A percentile compares a stretch with the other conserved stretches of the same genome.
These are phyloP conservation scores for Polyommatus icarus DNA, from an alignment of 2,888 invertebrate species.

Conservation along the genomic window DNA sequence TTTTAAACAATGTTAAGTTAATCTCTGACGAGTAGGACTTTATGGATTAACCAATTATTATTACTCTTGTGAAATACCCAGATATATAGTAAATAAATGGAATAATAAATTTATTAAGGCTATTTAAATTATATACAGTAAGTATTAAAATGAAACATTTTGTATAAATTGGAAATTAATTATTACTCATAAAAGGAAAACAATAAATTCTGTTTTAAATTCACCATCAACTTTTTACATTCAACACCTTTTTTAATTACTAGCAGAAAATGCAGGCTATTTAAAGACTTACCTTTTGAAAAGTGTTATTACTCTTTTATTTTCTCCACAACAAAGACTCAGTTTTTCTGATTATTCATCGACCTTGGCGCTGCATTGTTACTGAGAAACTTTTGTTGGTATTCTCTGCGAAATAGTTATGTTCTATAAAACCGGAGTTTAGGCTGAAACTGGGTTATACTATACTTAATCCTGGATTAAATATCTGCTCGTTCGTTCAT, in stretches of 20 bases:
- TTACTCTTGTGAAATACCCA: no score
- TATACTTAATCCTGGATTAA: not conserved
- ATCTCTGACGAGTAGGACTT: no score
- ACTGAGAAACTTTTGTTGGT: not conserved
- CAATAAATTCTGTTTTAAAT: not conserved
- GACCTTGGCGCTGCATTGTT: conserved; percentile 10
- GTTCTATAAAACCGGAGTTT: not conserved
- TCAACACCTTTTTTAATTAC: not conserved
- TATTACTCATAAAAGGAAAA: not conserved
- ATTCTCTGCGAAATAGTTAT: conserved; percentile 2
- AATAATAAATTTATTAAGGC: no score
- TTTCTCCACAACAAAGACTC: conserved; percentile 1
- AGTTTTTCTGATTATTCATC: conserved; percentile 1
- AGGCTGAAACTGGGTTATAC: not conserved
- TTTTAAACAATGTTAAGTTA: no score
- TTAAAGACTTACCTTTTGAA: conserved; percentile 4
- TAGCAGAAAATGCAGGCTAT: not conserved
- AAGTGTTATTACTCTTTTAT: conserved; percentile 15
- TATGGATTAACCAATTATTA: no score
- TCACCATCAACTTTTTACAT: not conserved
- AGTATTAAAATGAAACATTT: not conserved
- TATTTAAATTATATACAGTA: no score
- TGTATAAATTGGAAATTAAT: not conserved
- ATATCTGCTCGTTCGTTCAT: not conserved
- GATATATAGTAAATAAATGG: no score